Evolutionary conservation across 2,797 vertebrate species (phyloP), one percentile per base, ranked within the genome.

Genomic region (Spinibarbus caldwelli): DNA sequence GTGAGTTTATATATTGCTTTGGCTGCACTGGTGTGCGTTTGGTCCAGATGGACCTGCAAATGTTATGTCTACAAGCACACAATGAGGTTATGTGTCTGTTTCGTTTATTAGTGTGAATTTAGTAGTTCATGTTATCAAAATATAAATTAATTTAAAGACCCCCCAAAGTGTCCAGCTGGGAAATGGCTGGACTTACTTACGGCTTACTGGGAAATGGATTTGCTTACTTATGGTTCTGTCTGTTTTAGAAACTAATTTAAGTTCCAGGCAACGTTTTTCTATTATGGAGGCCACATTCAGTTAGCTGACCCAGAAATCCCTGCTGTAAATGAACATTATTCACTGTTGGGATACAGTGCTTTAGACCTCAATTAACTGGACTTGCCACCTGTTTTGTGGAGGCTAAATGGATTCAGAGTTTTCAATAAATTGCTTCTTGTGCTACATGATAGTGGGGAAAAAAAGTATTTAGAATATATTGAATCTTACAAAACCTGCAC

Each of bases 301-400:
- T 57, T 79, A 9, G 83, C 87, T 92, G 87, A 93, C 89, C 88
- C 82, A 26, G 34, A 82, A 81, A 90, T 92, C 86, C 89, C 82
- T 82, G 87, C 88, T 87, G 86, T 54, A 83, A 88, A 77, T 86
- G 80, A 90, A 64, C 88, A 90, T 91, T 89, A 93, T 93, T 93
- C 91, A 92, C 91, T 93, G 88, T 85, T 89, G 92, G 93, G 91
- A 92, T 93, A 93, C 89, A 91, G 87, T 89, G 82, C 88, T 36
- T 5, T 87, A 90, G 91, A 94, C 92, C 92, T 93, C 92, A 93
- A 94, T 94, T 94, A 94, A 92, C 89, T 91, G 73, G 59, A 86
- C 86, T 86, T 34, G 84, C 86, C 90, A 93, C 93, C 91, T 94
- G 31, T 93, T 92, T 89, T 90, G 91, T 88, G 86, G 89, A 78